phyloP scores from a whole-genome alignment of 2,797 vertebrate genomes.

The Euthynnus affinis region DNA sequence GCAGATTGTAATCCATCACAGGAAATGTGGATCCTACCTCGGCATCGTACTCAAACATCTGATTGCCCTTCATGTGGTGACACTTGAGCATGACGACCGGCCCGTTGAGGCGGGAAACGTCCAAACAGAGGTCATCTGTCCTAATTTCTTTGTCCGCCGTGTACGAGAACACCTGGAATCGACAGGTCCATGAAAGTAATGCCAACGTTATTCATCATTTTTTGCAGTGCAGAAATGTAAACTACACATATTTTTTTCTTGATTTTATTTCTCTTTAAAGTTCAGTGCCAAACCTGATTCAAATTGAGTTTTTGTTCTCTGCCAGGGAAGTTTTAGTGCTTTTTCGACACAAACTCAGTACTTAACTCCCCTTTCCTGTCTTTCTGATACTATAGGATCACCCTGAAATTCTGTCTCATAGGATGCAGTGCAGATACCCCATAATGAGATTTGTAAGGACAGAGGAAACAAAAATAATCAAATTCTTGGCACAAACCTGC shows the following conservation, averaged over 20 bases:
- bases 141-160: slow-evolving; percentile 98
- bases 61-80: slow-evolving; percentile 99
- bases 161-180: slow-evolving; percentile 95
- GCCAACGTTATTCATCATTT: background rate
- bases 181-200: background rate
- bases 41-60: slow-evolving; percentile 97
- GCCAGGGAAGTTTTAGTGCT: background rate
- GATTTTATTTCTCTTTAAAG: background rate
- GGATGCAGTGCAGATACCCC: background rate
- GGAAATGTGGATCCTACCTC: slow-evolving; percentile 87
- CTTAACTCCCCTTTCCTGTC: background rate
- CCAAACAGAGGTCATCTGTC: slow-evolving; percentile 97
- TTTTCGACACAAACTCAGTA: background rate
- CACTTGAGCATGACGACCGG: slow-evolving; percentile 98
- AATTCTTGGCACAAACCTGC: slow-evolving; percentile 17
- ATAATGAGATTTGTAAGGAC: background rate
- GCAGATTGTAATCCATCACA: background rate
- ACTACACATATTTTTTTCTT: too few species aligned
- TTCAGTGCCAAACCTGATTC: background rate
- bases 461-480: slow-evolving; percentile 15
- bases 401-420: background rate
- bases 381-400: background rate
- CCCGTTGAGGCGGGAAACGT: slow-evolving; percentile 96
- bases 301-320: background rate
- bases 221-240: too few species aligned